Conservation (phyloP, 37 sponge, comb jelly and placozoan species). For the Diacarnus erythraeanus region DNA sequence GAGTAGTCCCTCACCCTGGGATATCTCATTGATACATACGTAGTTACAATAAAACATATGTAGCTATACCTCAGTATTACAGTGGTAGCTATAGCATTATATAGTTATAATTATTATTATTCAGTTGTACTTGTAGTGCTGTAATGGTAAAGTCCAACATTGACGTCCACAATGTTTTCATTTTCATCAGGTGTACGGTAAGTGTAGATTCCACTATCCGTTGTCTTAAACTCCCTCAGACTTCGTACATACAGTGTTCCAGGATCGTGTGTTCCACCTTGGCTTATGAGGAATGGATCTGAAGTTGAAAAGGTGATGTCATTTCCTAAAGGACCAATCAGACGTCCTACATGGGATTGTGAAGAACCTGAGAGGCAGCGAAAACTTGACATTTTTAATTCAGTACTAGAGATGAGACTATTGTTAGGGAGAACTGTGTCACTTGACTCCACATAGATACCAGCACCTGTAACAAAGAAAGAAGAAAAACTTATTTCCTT, state of each 20-base stretch:
- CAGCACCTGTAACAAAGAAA: neutral
- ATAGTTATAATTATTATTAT: too few species aligned
- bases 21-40: too few species aligned
- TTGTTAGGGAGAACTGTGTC: neutral
- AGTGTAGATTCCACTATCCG: conserved; percentile 6
- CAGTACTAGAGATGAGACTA: neutral
- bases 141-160: conserved; percentile 7
- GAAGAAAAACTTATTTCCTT: too few species aligned
- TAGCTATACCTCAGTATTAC: too few species aligned
- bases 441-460: neutral
- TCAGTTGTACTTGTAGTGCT: too few species aligned
- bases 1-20: too few species aligned
- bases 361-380: neutral
- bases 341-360: neutral
- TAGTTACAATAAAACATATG: too few species aligned
- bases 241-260: neutral
- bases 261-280: neutral
- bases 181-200: conserved; percentile 15
- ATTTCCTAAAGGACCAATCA: neutral
- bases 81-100: too few species aligned
- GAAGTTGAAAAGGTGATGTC: neutral
- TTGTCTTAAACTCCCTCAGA: neutral
- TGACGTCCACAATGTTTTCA: conserved; percentile 3
- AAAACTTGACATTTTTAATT: neutral
- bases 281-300: neutral